phyloP scores from a whole-genome alignment of 2,797 vertebrate species.

The Botia almorhae region DNA sequence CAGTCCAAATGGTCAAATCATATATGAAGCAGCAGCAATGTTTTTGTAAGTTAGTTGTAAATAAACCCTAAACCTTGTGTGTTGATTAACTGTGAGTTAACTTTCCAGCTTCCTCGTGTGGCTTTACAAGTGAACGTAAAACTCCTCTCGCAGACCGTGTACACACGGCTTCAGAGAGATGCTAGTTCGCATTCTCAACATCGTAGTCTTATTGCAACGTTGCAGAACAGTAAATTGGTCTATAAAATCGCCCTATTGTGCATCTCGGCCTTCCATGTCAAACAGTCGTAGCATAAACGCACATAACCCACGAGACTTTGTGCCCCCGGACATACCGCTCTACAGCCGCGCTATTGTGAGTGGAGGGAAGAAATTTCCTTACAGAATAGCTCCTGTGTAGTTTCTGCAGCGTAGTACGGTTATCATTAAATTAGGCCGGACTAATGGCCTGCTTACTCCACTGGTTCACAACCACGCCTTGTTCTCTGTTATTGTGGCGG shows the following conservation, averaged over 20 bases:
- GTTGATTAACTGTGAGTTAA: not conserved
- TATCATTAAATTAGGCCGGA: slow-evolving; percentile 73
- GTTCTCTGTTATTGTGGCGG: slow-evolving; percentile 60
- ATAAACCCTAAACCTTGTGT: not conserved
- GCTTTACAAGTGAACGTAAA: not conserved
- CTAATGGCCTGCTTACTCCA: slow-evolving; percentile 63
- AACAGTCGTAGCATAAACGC: slow-evolving; percentile 46
- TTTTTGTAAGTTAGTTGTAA: not conserved
- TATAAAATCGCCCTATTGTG: slow-evolving; percentile 66
- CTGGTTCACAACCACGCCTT: slow-evolving; percentile 64
- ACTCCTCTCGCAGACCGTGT: not conserved
- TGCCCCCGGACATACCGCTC: slow-evolving; percentile 61
- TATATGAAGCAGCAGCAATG: not conserved
- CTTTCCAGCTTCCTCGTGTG: not conserved
- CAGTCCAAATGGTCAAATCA: not conserved
- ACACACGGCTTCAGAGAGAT: slow-evolving; percentile 17
- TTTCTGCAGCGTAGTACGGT: slow-evolving; percentile 59
- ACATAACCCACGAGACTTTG: slow-evolving; percentile 54
- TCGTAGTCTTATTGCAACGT: slow-evolving; percentile 68
- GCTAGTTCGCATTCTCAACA: slow-evolving; percentile 26
- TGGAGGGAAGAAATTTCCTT: slow-evolving; percentile 46
- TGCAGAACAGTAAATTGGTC: slow-evolving; percentile 72
- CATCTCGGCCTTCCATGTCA: slow-evolving; percentile 62
- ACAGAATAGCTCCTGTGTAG: slow-evolving; percentile 67
- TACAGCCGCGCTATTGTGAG: slow-evolving; percentile 62